These are phyloP conservation scores for Nothocercus julius DNA, from an alignment of 2,113 vertebrate species.

Conservation along the genomic window DNA sequence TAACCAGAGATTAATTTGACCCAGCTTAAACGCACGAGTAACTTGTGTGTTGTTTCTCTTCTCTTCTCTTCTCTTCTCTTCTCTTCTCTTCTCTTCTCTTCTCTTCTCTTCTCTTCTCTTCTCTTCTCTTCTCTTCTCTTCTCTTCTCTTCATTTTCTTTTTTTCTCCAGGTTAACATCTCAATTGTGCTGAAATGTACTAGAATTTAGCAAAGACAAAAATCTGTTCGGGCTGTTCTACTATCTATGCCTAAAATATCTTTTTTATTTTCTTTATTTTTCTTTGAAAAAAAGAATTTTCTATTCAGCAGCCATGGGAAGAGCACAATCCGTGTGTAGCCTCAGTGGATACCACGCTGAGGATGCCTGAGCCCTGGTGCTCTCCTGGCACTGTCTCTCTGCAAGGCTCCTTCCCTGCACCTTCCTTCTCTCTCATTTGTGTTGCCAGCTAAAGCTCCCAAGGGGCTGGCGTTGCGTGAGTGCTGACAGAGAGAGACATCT, in stretches of 20 bases:
- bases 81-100: no score
- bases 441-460: background rate
- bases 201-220: background rate
- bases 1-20: background rate
- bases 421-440: background rate
- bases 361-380: fast-evolving
- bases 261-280: no score
- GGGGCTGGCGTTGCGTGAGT: background rate
- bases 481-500: background rate
- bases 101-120: no score
- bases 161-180: background rate
- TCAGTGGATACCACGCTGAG: background rate
- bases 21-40: background rate
- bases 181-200: background rate
- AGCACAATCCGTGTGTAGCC: fast-evolving
- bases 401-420: background rate
- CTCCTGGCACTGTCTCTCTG: background rate
- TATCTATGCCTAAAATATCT: fast-evolving
- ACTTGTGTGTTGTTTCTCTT: background rate
- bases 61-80: no score
- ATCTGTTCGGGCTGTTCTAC: background rate
- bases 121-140: no score
- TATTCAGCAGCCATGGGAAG: background rate
- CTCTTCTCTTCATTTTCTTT: background rate
- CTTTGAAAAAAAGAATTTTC: background rate